Evolutionary conservation across 2,113 vertebrate genomes (phyloP).

Genomic region (Rattus norvegicus): GRCr8 NC_086022.1:32800501-32801000

Average conservation of each 20-base stretch:
- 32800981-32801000: background rate
- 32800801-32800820: constrained; percentile 33
- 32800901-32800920: background rate
- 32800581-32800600: constrained; percentile 44
- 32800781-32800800: constrained; percentile 41
- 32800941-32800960: constrained; percentile 16
- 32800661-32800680: constrained; percentile 47
- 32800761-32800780: constrained; percentile 36
- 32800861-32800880: background rate
- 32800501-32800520: constrained; percentile 42
- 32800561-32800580: constrained; percentile 58
- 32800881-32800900: background rate
- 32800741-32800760: constrained; percentile 34
- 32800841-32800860: constrained; percentile 39
- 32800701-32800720: background rate
- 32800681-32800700: constrained; percentile 3
- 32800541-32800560: constrained; percentile 31
- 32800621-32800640: constrained; percentile 33
- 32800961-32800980: constrained; percentile 28
- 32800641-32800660: background rate
- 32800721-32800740: constrained; percentile 41
- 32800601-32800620: constrained; percentile 57
- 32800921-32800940: background rate
- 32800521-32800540: constrained; percentile 53
- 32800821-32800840: constrained; percentile 44